Conservation (phyloP, 92 coral and sea anemone genomes). For the Epizoanthus scotinus region DNA sequence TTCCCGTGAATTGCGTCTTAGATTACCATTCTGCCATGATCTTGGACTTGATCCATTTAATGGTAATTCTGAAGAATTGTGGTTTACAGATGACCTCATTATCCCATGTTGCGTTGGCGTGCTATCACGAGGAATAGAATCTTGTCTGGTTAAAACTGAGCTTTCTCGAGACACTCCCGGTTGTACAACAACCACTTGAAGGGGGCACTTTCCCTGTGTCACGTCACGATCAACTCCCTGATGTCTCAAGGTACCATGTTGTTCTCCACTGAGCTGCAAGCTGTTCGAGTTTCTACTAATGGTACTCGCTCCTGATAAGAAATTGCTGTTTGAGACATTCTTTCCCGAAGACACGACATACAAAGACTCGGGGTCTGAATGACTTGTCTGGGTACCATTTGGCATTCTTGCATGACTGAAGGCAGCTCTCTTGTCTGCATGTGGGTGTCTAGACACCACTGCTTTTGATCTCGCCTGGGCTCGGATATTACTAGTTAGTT, state of each 20-base stretch:
- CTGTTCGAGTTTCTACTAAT: not conserved
- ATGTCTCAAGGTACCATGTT: not conserved
- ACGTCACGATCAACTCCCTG: not conserved
- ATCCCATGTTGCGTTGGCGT: not conserved
- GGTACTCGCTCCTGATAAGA: not conserved
- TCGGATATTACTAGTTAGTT: not conserved
- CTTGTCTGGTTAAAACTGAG: not conserved
- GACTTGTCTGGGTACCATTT: slow-evolving; percentile 24
- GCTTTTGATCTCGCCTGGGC: not conserved
- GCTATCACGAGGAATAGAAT: not conserved
- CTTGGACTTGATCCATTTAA: slow-evolving; percentile 20
- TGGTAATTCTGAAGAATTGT: not conserved
- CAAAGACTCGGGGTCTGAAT: slow-evolving; percentile 11
- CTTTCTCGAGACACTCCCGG: not conserved
- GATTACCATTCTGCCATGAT: slow-evolving; percentile 3
- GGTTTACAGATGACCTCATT: slow-evolving; percentile 2
- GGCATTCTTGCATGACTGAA: slow-evolving; percentile 39
- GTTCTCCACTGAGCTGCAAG: not conserved
- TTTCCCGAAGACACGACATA: slow-evolving; percentile 15
- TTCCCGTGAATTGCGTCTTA: slow-evolving; percentile 7
- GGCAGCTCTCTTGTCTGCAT: slow-evolving; percentile 23
- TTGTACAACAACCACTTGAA: not conserved
- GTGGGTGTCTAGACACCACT: not conserved
- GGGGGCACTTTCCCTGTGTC: not conserved
- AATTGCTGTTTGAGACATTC: not conserved